These are phyloP conservation scores for Chrysochloris asiatica DNA, from an alignment of 2,113 vertebrate species.

Conservation along the genomic window DNA sequence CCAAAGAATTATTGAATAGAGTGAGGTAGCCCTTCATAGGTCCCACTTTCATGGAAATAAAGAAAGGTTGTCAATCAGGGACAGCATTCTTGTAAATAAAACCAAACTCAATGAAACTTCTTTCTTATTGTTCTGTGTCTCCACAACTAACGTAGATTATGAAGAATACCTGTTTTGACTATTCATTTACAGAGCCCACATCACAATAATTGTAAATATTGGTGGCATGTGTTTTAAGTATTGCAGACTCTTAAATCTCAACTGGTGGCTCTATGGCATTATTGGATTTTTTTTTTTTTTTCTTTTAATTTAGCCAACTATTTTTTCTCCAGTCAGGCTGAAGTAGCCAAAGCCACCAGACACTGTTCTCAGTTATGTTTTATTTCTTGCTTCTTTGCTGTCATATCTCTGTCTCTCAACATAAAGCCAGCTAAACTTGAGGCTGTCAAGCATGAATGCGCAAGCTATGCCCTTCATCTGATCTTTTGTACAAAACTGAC, in stretches of 20 bases:
- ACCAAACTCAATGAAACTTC: background rate
- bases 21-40: background rate
- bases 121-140: background rate
- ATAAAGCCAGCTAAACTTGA: background rate
- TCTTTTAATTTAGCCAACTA: too few species aligned
- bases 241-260: background rate
- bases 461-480: background rate
- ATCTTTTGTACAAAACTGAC: background rate
- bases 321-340: background rate
- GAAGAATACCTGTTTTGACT: background rate
- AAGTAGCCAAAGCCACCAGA: background rate
- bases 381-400: background rate
- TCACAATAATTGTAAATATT: background rate
- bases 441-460: background rate
- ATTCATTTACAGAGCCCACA: background rate
- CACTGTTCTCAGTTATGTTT: background rate
- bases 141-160: too few species aligned
- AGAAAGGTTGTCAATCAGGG: background rate
- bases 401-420: background rate
- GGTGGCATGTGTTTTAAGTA: background rate
- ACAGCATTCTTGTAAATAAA: background rate
- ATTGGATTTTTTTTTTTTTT: too few species aligned
- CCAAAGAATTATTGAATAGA: background rate
- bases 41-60: background rate
- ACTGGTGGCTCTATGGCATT: background rate